phyloP scores from a whole-genome alignment of 2,113 vertebrate genomes.

The Caracal caracal region DNA sequence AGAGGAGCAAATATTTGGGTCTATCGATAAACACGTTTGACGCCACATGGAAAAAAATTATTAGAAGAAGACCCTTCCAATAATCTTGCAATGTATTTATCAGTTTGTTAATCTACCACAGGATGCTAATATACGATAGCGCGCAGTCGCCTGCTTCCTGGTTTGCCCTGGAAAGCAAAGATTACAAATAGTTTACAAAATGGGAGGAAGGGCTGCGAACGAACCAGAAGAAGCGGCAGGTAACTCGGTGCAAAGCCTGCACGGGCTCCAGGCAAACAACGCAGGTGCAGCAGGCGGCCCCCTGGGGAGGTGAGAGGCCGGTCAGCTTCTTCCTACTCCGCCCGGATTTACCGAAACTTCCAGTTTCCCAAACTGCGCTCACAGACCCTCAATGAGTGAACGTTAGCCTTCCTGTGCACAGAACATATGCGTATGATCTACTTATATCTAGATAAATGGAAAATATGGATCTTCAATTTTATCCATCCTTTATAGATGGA shows the following conservation, averaged over 20 bases:
- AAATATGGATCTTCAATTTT: no score
- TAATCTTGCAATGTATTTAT: not conserved
- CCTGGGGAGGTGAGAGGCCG: not conserved
- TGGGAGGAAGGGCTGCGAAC: not conserved
- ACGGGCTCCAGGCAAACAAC: not conserved
- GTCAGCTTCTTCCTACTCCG: not conserved
- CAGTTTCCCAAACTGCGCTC: not conserved
- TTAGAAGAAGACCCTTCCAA: not conserved
- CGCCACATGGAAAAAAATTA: not conserved
- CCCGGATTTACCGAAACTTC: not conserved
- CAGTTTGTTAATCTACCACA: not conserved
- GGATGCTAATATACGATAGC: not conserved
- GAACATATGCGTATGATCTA: not conserved
- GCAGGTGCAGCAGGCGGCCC: not conserved
- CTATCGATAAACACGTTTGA: not conserved
- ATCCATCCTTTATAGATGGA: not conserved
- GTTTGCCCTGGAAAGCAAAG: not conserved
- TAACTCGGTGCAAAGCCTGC: not conserved
- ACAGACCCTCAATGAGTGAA: not conserved
- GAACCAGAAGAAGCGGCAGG: not conserved
- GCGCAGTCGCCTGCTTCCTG: not conserved
- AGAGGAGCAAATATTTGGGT: not conserved
- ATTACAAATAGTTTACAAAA: not conserved
- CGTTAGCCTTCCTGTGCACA: not conserved
- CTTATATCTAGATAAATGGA: not conserved